Evolutionary conservation across 2,888 invertebrate genomes (phyloP).

Genomic region (Xestia sexstrigata): DNA sequence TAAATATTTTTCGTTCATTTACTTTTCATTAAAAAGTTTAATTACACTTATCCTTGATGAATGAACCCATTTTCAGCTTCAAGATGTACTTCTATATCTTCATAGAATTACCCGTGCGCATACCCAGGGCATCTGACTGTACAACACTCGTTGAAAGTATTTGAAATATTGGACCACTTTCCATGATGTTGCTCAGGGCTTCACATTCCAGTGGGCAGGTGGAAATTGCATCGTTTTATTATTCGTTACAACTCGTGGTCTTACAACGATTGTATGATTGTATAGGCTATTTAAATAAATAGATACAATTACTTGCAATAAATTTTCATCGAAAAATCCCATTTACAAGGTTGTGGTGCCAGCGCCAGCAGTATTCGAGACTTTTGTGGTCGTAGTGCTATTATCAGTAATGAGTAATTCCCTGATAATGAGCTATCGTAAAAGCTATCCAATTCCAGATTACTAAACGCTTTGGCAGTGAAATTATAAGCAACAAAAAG

Average conservation of each 20-base stretch:
- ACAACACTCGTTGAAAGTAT: constrained; percentile 66
- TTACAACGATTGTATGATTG: constrained; percentile 72
- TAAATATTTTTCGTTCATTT: constrained; percentile 39
- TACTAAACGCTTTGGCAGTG: constrained; percentile 38
- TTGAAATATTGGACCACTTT: constrained; percentile 86
- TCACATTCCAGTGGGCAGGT: constrained; percentile 80
- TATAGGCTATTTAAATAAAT: constrained; percentile 74
- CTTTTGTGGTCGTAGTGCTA: constrained; percentile 60
- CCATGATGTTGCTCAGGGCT: constrained; percentile 78
- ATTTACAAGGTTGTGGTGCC: constrained; percentile 47
- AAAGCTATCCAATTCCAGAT: constrained; percentile 56
- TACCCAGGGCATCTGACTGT: constrained; percentile 47
- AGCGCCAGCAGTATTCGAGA: constrained; percentile 37
- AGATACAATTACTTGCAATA: constrained; percentile 67
- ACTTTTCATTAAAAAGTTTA: constrained; percentile 22
- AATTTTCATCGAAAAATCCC: constrained; percentile 62
- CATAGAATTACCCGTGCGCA: constrained; percentile 23
- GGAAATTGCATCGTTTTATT: constrained; percentile 80
- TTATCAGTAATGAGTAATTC: constrained; percentile 60
- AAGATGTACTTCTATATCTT: constrained; percentile 9
- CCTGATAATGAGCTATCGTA: constrained; percentile 55
- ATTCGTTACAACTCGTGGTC: constrained; percentile 75
- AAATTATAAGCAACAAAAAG: constrained; percentile 53
- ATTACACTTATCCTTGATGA: constrained; percentile 23
- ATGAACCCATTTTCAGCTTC: constrained; percentile 15